Evolutionary conservation across 2,888 invertebrate species (phyloP), one percentile per base, ranked within the genome.

Genomic region (Nebria salina): DNA sequence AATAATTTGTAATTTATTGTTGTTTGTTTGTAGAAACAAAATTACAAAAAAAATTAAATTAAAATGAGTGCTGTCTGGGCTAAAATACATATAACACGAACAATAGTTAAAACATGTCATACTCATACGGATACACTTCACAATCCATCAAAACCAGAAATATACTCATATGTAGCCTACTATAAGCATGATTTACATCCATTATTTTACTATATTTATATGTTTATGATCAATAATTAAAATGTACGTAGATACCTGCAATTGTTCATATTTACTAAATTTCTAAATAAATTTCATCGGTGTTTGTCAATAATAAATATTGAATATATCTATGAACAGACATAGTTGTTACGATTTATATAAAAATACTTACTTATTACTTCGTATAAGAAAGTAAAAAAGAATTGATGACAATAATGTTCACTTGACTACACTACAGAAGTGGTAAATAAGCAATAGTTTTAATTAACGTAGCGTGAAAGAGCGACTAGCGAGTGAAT

Each of bases 1-100:
- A 80, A 75, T 70, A 75, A 70, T 80, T 80, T 80, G 80, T 80
- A 75, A 80, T 80, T 80, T 75, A 70, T 74, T 65, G 41, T 41
- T 74, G 79, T 74, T 70, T 68, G 70, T 79, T 65, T 79, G 64
- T 25, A 65, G 65, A 65, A 65, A 65, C 65, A 65, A 65, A 65
- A 4, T 34, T 34, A 13, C 1, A 66, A 66, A 79, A 79, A 79
- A 79, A 79, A 68, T 79, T 74, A 75, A 78, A 79, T 75, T 79
- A 73, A 79, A 79, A 79, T 79, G 73, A 75, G 75, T 79, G 75
- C 66, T 75, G 34, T 72, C 34, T 25, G 34, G 20, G 8, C 6
- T 72, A 26, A 26, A 20, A 73, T 75, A 66, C 74, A 74, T 26
- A 79, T 75, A 74, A 68, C 75, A 79, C 79, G 65, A 75, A 75